Percentiles rank a stretch among this genome's conserved stretches.
phyloP scores from a whole-genome alignment of 2,888 invertebrate species.

The Eilema caniola region DNA sequence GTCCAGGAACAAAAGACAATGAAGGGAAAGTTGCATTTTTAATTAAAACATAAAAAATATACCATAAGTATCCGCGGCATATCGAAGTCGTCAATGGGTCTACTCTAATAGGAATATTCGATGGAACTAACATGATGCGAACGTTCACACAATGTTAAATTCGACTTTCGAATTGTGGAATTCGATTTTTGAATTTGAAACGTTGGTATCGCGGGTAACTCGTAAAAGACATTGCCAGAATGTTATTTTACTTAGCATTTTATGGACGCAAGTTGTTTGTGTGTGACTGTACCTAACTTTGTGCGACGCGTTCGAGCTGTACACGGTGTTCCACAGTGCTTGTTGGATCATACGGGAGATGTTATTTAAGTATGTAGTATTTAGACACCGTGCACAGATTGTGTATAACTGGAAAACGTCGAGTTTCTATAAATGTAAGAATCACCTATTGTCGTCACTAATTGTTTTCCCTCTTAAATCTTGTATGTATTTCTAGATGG shows the following conservation, averaged over 20 bases:
- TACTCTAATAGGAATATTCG: slow-evolving; percentile 31
- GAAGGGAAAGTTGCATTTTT: slow-evolving; percentile 83
- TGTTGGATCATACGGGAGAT: slow-evolving; percentile 45
- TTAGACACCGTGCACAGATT: slow-evolving; percentile 35
- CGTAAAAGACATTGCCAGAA: slow-evolving; percentile 78
- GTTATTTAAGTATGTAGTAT: slow-evolving; percentile 42
- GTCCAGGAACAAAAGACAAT: slow-evolving; percentile 84
- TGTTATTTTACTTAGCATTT: slow-evolving; percentile 73
- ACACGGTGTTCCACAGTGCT: slow-evolving; percentile 41
- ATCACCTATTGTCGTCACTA: slow-evolving; percentile 80
- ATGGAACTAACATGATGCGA: slow-evolving; percentile 38
- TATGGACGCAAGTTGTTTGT: slow-evolving; percentile 75
- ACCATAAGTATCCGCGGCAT: slow-evolving; percentile 59
- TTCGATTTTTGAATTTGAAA: slow-evolving; percentile 60
- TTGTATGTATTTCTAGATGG: slow-evolving; percentile 82
- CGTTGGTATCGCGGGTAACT: slow-evolving; percentile 55
- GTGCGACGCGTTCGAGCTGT: slow-evolving; percentile 56
- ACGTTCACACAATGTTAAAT: slow-evolving; percentile 48
- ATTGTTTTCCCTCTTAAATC: slow-evolving; percentile 78
- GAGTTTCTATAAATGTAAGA: slow-evolving; percentile 73
- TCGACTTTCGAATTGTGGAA: slow-evolving; percentile 51
- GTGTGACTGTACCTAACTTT: slow-evolving; percentile 72
- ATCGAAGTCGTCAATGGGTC: slow-evolving; percentile 46
- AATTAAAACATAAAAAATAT: slow-evolving; percentile 60
- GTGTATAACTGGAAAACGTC: slow-evolving; percentile 47